Conservation (phyloP, 2,888 invertebrate genomes). For the Subacronicta megacephala region DNA sequence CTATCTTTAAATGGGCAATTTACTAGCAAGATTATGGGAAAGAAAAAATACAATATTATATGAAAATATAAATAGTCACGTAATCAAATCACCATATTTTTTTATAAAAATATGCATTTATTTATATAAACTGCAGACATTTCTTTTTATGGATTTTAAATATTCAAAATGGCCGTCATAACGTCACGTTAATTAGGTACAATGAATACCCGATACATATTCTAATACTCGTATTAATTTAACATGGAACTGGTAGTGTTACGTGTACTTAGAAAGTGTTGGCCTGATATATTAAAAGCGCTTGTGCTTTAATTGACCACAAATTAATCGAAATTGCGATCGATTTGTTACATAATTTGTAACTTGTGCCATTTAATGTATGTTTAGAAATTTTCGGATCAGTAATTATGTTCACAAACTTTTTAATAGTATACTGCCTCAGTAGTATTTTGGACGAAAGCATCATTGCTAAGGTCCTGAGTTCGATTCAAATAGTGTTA, state of each 20-base stretch:
- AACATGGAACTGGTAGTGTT: slow-evolving; percentile 6
- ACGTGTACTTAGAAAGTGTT: slow-evolving; percentile 38
- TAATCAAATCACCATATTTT: slow-evolving; percentile 57
- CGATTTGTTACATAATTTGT: too few relatives aligned
- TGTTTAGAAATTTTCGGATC: too few relatives aligned
- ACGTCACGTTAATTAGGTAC: slow-evolving; percentile 36
- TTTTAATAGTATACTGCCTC: too few relatives aligned
- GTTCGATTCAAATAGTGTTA: too few relatives aligned
- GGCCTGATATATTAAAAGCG: slow-evolving; percentile 26
- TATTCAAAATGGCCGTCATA: slow-evolving; percentile 36
- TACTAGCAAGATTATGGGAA: slow-evolving; percentile 49
- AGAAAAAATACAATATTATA: slow-evolving; percentile 28
- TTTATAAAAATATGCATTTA: slow-evolving; percentile 41
- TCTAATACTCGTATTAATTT: slow-evolving; percentile 39
- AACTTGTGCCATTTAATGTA: too few relatives aligned
- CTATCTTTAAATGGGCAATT: slow-evolving; percentile 55
- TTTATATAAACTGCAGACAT: slow-evolving; percentile 46
- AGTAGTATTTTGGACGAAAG: too few relatives aligned
- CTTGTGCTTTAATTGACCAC: slow-evolving; percentile 15
- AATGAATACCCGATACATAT: slow-evolving; percentile 35
- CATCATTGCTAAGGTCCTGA: too few relatives aligned
- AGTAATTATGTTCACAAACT: too few relatives aligned
- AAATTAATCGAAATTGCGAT: neutral
- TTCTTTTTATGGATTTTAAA: slow-evolving; percentile 34
- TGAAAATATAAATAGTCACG: slow-evolving; percentile 42